A percentile compares a stretch with the other conserved stretches of the same genome.
phyloP scores from a whole-genome alignment of 2,113 vertebrate genomes.

The Talpa occidentalis region DNA sequence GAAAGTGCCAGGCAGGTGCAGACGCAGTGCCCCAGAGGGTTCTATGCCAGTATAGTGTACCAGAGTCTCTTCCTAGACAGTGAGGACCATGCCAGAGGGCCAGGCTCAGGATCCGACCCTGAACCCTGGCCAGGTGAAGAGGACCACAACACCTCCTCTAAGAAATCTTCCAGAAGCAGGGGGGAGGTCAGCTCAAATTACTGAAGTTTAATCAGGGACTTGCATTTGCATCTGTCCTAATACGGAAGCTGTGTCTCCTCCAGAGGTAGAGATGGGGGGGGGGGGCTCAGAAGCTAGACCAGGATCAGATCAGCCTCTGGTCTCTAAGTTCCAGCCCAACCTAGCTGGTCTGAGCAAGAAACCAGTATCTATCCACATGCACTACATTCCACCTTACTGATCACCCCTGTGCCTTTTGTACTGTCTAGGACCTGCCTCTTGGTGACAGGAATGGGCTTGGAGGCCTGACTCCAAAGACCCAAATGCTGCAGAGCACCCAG shows the following conservation, averaged over 20 bases:
- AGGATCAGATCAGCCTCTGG: slow-evolving; percentile 21
- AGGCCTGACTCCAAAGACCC: not conserved
- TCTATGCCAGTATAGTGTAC: not conserved
- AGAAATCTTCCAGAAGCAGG: not conserved
- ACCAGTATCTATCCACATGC: not conserved
- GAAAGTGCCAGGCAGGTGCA: not conserved
- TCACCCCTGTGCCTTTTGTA: not conserved
- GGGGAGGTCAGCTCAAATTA: not conserved
- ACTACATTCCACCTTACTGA: accelerated
- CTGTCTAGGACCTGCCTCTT: not conserved
- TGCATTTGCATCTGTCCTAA: not conserved
- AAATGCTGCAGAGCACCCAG: not conserved
- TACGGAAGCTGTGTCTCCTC: not conserved
- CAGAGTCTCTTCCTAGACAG: not conserved
- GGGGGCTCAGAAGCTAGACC: not conserved
- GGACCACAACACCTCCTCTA: not conserved
- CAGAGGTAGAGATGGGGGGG: not conserved
- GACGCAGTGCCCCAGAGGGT: not conserved
- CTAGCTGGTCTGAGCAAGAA: not conserved
- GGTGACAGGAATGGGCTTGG: not conserved
- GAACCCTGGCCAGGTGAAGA: not conserved
- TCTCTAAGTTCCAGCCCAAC: not conserved
- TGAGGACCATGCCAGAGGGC: not conserved
- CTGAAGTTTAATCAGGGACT: not conserved
- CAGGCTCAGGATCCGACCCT: not conserved